Base-by-base conservation (phyloP, 1,140 invertebrate species). In the Papilio xuthus region DNA sequence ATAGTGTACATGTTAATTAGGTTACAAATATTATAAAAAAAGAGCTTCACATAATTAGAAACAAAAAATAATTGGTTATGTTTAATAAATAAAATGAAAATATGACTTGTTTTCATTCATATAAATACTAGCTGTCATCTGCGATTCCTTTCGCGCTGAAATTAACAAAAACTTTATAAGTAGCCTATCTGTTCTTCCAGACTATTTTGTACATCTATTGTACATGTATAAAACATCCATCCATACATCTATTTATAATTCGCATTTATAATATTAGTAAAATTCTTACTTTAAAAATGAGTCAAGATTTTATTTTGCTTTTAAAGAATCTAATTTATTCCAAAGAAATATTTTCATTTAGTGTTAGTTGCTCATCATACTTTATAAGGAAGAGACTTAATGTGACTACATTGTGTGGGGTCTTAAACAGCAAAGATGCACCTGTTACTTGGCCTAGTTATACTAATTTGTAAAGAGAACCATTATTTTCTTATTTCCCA, bases 361-460 rank as follows among this genome's bases (percentile, higher is more conserved):
- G 13, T 67, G 4, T 67, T 28, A 28, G 13, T 67, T 6, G 13
- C 60, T 67, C 60, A 67, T 32, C 60, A 67, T 15, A 42, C 69
- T 71, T 10, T 42, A 71, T 42, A 42, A 32, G 41, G 69, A 32
- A 32, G 15, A n/a, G 9, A 42, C 15, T 20, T 23, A 42, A 53
- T 28, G 41, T 23, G 18, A 37, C 23, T 79, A 71, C 32, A 71
- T 41, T 71, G 69, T 71, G 37, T 81, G n/a, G 72, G 60, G 78
- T 79, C 79, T 79, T 41, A 28, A 82, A 79, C 20, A 73, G 74
- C 77, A 79, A 79, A 85, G 80, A 85, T 83, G 82, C 80, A 83
- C 79, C 78, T 83, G 84, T 79, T 67, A 41, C 56, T 53, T 83
- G 84, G 70, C 84, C 84, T 83, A 83, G 76, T 78, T 83, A 15